Evolutionary conservation across 2,888 invertebrate genomes (phyloP).

Genomic region (Andrena bucephala): DNA sequence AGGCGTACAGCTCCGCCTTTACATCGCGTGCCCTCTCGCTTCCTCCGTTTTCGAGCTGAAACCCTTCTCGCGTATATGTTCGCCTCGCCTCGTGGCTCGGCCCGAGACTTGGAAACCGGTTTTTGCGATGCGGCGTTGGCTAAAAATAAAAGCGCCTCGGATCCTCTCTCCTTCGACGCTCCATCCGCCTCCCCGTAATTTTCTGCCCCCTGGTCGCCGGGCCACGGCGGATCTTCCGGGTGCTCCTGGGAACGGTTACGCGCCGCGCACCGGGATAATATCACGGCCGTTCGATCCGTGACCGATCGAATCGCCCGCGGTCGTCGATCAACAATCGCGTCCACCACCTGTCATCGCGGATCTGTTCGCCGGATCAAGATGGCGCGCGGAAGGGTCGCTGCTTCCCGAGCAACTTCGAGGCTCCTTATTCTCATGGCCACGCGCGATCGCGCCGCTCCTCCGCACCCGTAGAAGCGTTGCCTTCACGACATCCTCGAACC

Average conservation of each 20-base stretch:
- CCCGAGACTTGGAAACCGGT: slow-evolving; percentile 74
- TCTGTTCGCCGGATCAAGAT: slow-evolving; percentile 40
- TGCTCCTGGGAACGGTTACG: neutral
- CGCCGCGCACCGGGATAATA: slow-evolving; percentile 3
- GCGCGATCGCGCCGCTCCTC: neutral
- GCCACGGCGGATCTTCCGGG: slow-evolving; percentile 34
- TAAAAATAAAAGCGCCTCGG: slow-evolving; percentile 71
- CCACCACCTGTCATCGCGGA: slow-evolving; percentile 63
- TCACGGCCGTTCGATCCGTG: slow-evolving; percentile 39
- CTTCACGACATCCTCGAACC: slow-evolving; percentile 42
- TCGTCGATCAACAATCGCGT: slow-evolving; percentile 40
- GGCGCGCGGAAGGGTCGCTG: slow-evolving; percentile 23
- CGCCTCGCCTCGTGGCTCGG: slow-evolving; percentile 57
- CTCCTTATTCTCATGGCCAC: neutral
- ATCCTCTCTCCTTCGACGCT: slow-evolving; percentile 44
- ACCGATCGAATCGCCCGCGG: slow-evolving; percentile 47
- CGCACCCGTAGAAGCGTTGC: neutral
- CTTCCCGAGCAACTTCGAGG: slow-evolving; percentile 27
- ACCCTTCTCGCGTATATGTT: slow-evolving; percentile 54
- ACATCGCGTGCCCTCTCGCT: slow-evolving; percentile 51
- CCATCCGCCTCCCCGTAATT: slow-evolving; percentile 65
- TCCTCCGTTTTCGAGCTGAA: slow-evolving; percentile 52
- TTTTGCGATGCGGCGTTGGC: slow-evolving; percentile 76
- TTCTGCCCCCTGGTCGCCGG: slow-evolving; percentile 61
- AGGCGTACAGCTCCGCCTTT: slow-evolving; percentile 36